Base-by-base conservation (phyloP, 2,888 invertebrate species). In the Hesperia comma region DNA sequence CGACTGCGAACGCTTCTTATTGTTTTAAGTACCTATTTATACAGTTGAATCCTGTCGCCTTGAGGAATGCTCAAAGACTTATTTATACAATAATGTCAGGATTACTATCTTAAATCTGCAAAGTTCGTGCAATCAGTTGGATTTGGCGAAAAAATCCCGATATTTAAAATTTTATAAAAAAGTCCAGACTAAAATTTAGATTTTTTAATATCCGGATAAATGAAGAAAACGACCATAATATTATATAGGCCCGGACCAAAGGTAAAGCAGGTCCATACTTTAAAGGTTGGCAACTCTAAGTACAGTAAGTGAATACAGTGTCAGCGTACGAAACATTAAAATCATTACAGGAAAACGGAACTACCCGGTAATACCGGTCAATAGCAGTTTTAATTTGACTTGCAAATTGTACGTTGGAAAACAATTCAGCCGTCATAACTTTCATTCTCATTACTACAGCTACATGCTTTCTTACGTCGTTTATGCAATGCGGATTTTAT, bases 341-440 rank as follows among this genome's bases (percentile, higher is more conserved):
- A 58, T 43, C 19, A 58, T 4, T 58, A 58, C 63, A 63, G 69
- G 68, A 69, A 68, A 68, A 69, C 58, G 69, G 69, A 63, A 69
- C 66, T 21, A 60, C 56, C 61, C 62, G 68, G 68, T 67, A 63
- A 68, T 61, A 64, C 26, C 49, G 49, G 49, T 49, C 49, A 19
- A 49, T 49, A 8, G 49, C 12, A 49, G 49, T 49, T 49, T 49
- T 49, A 57, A 77, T 81, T 82, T 76, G 77, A 83, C 81, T 83
- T 83, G 81, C 81, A 79, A 83, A 85, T 84, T 77, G 73, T 76
- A 76, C 74, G 73, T 75, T 75, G 72, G 79, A 80, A 80, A 80
- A 81, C 80, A 73, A 79, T 83, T 77, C 80, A 77, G 77, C 77
- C 78, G 74, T 80, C 77, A 78, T 79, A 77, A 85, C 86, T 87